Base-by-base conservation (phyloP, 1,140 invertebrate genomes). In the Parasteatoda tepidariorum region DNA sequence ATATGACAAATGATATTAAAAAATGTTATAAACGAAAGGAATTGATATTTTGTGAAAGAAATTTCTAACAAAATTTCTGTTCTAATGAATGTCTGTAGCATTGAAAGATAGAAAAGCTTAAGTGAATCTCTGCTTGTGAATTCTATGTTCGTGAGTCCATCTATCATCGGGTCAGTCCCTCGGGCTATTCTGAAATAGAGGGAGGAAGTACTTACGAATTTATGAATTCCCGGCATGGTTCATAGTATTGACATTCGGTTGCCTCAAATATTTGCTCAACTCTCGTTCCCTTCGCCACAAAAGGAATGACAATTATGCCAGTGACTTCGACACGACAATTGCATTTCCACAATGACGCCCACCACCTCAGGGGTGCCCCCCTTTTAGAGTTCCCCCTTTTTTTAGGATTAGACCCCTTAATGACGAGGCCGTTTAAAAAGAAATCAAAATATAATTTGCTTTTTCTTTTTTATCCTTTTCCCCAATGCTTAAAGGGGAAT, bases 311-410 rank as follows among this genome's bases (percentile, higher is more conserved):
- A 84, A 84, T 84, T 84, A 84, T 76, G 83, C 83, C 62, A 78
- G 64, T 82, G 78, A 82, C 78, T 82, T 48, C 18, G 66, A 84
- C 83, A 84, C 83, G 73, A 84, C 83, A 84, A 84, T 84, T 84
- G 83, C 83, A 84, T 84, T 84, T 84, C 73, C 83, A 78, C 64
- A 78, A 84, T 84, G 83, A 84, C 83, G 48, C 82, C 62, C 79
- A 55, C 74, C 41, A 38, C 62, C 30, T 34, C 22, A 24, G 67
- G 78, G 55, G 33, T 30, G 11, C 31, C 18, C 62, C 76, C 48
- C 76, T 34, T 31, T 62, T 57, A 22, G 6, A 13, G 15, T 9
- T 9, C 24, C 30, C 41, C 41, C 48, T 61, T 11, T 28, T 34
- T n/a, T n/a, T 34, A 28, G 66, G 78, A 82, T 82, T 82, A 82